Conservation (phyloP, 2,113 vertebrate genomes). For the Anolis sagrei region DNA sequence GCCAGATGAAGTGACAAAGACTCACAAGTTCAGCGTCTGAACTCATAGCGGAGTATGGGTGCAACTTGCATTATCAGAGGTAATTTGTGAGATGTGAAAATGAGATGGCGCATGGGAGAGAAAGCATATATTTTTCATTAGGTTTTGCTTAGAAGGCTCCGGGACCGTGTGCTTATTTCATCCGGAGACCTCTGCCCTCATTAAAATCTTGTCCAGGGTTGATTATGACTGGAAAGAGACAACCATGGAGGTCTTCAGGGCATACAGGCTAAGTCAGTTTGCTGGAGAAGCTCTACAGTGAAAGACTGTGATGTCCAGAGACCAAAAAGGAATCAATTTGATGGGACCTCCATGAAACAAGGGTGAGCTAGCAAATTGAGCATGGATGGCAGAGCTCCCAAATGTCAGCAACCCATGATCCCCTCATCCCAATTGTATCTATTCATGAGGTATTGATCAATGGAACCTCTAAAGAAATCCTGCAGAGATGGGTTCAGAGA, state of each 20-base stretch:
- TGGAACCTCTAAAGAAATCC: no score
- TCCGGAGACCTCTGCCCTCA: slow-evolving; percentile 50
- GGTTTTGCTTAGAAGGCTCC: slow-evolving; percentile 40
- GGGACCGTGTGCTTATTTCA: slow-evolving; percentile 41
- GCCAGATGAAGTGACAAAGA: slow-evolving; percentile 64
- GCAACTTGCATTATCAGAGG: slow-evolving; percentile 43
- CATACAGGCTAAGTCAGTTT: neutral
- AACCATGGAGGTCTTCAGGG: neutral
- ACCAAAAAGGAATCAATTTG: neutral
- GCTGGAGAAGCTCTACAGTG: neutral
- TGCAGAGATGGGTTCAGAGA: no score
- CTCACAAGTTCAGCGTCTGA: slow-evolving; percentile 68
- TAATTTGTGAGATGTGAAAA: slow-evolving; percentile 56
- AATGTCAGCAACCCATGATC: neutral
- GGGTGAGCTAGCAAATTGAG: neutral
- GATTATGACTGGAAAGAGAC: slow-evolving; percentile 32
- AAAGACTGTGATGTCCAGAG: neutral
- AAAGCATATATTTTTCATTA: slow-evolving; percentile 62
- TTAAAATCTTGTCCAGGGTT: slow-evolving; percentile 63
- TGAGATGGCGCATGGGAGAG: slow-evolving; percentile 27
- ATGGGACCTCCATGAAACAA: neutral
- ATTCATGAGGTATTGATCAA: neutral
- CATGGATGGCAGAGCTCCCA: neutral
- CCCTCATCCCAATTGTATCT: neutral
- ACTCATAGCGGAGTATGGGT: slow-evolving; percentile 46